Evolutionary conservation across 1,140 invertebrate species (phyloP).

Genomic region (Leptinotarsa undecemlineata): DNA sequence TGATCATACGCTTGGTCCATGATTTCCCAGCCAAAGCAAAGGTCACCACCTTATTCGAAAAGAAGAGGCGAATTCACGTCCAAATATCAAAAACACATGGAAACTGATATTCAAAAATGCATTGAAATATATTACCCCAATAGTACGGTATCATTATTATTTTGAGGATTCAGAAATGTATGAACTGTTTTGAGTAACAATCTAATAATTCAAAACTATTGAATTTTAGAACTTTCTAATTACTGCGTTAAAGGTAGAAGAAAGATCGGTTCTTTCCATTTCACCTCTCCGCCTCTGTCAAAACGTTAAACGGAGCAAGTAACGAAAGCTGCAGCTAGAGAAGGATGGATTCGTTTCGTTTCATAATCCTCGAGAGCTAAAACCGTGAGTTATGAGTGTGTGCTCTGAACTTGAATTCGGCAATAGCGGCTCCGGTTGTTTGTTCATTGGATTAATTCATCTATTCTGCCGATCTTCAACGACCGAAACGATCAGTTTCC

Average conservation of each 20-base stretch:
- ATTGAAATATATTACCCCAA: too few relatives aligned
- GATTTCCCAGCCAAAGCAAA: not conserved
- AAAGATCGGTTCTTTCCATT: too few relatives aligned
- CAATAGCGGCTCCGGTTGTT: slow-evolving; percentile 33
- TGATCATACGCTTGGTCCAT: not conserved
- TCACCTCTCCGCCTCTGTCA: too few relatives aligned
- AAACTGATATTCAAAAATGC: too few relatives aligned
- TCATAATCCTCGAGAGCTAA: slow-evolving; percentile 29
- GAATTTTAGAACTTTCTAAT: too few relatives aligned
- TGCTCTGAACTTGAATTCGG: slow-evolving; percentile 38
- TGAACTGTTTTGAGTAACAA: too few relatives aligned
- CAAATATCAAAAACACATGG: not conserved
- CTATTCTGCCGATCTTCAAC: slow-evolving; percentile 33
- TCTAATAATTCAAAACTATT: too few relatives aligned
- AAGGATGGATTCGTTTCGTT: slow-evolving; percentile 14
- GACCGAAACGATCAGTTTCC: slow-evolving; percentile 24
- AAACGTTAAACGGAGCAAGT: too few relatives aligned
- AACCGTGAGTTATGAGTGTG: slow-evolving; percentile 41
- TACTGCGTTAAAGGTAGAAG: too few relatives aligned
- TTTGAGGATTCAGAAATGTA: too few relatives aligned
- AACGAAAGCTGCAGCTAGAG: not conserved
- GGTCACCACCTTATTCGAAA: not conserved
- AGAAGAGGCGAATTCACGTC: not conserved
- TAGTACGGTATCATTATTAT: too few relatives aligned
- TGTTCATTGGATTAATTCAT: slow-evolving; percentile 40